phyloP scores from a whole-genome alignment of 2,113 vertebrate species.

The Hyla sarda region DNA sequence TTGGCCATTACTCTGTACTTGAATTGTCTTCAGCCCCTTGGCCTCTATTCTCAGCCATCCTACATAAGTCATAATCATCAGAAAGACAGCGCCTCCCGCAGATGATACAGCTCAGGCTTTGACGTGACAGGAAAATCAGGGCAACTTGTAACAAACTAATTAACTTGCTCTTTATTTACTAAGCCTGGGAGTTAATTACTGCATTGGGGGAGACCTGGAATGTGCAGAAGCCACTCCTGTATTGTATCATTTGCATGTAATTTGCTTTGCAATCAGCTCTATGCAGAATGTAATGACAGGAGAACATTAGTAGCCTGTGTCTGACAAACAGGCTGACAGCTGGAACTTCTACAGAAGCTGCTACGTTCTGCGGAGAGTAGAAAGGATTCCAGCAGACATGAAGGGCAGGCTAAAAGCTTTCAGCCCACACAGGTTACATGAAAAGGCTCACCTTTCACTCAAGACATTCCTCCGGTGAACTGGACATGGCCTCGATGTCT shows the following conservation, averaged over 20 bases:
- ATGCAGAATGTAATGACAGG: conserved; percentile 43
- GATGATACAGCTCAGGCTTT: conserved; percentile 19
- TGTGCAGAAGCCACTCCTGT: conserved; percentile 50
- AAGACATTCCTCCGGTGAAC: not conserved
- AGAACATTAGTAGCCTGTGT: conserved; percentile 40
- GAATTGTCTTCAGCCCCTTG: not conserved
- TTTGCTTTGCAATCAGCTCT: conserved; percentile 51
- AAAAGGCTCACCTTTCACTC: not conserved
- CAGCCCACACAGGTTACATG: not conserved
- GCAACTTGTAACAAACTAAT: conserved; percentile 53
- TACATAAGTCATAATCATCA: not conserved
- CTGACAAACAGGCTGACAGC: conserved; percentile 45
- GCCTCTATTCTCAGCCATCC: not conserved
- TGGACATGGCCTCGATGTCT: not conserved
- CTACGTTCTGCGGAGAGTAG: not conserved
- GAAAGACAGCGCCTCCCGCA: conserved; percentile 25
- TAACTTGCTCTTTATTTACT: conserved; percentile 46
- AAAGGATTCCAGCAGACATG: not conserved
- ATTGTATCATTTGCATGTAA: conserved; percentile 54
- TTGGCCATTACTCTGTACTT: not conserved
- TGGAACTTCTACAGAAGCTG: conserved; percentile 31
- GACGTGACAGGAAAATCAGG: conserved; percentile 45
- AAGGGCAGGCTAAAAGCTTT: not conserved
- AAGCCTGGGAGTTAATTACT: conserved; percentile 50
- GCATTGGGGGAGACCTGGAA: conserved; percentile 9